Evolutionary conservation across 1,140 invertebrate genomes (phyloP), one percentile per base, ranked within the genome.

Genomic region (Vollenhovia emeryi): DNA sequence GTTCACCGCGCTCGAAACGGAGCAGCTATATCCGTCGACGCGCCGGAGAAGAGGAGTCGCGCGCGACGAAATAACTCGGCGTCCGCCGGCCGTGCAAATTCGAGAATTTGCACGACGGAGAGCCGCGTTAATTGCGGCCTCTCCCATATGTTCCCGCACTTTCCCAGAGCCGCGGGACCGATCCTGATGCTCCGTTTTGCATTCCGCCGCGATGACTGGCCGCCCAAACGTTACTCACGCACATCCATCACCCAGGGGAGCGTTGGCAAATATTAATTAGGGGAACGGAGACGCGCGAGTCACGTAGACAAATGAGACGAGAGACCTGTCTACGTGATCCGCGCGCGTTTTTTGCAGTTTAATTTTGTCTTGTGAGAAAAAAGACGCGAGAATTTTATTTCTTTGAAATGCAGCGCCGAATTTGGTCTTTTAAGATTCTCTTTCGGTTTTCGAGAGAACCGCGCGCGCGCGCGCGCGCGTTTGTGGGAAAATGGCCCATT

Each of bases 11-110:
- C 59, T 84, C 59, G 59, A 84, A 84, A 59, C 80, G 80, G 73
- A 84, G 48, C 73, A 75, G 55, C 73, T 84, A 62, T 84, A 74
- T 84, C 71, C 59, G 69, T 84, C 78, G 78, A 24, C 64, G 24
- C 40, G 40, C 48, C 78, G 75, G 59, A 68, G 64, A 68, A 59
- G 6, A 40, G 74, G 74, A 48, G 15, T 8, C 36, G 62, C 43
- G 55, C 55, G 55, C 82, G 57, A 84, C 24, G 40, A 66, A 76
- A 76, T 43, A 43, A n/a, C 43, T 27, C 18, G 55, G 50, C 40
- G 78, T 55, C 21, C 45, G 45, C 48, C 59, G 76, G 48, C 76
- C 76, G 62, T 69, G 78, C 36, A 69, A 69, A 80, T 71, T 80
- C 24, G 78, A 69, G 64, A 80, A 80, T 80, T 69, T 40, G 64